Evolutionary conservation across 1,140 invertebrate genomes (phyloP), one percentile per base, ranked within the genome.

Genomic region (Oryzaephilus surinamensis): DNA sequence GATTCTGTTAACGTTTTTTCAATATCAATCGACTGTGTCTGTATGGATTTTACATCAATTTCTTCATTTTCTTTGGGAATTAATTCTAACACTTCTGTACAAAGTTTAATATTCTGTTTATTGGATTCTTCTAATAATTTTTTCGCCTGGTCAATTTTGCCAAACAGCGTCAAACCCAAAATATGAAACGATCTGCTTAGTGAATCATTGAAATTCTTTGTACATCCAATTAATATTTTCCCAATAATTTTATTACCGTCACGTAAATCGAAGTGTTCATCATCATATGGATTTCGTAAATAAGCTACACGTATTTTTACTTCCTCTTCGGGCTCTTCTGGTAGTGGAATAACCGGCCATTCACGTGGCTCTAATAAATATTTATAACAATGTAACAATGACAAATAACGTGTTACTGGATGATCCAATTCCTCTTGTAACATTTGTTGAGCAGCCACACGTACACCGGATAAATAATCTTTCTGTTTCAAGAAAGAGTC

Each of bases 351-450:
- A 39, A 63, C 59, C 20, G 66, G 56, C 76, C 76, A 79, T 30
- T 61, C 41, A 24, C 55, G 57, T 6, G 74, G 72, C 38, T 73
- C 65, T 34, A 72, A 66, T n/a, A 90, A 58, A 60, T 79, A 90
- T 49, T 73, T 79, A 38, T 79, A 75, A 61, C 83, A 85, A 3
- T 81, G 74, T 60, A 87, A 80, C 6, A 92, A 48, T 20, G 74
- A 71, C 10, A 96, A 61, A 21, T 73, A 59, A 52, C 73, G 75
- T 1, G 77, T 69, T 15, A 94, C 71, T 7, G 76, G 72, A 67
- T 88, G 75, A 3, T 69, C 66, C 45, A 74, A 74, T 52, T 93
- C 87, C 69, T 97, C 93, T 65, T 97, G 90, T 16, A 93, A 60
- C 81, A 93, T 91, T 32, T 89, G 65, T 33, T 87, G 64, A 45